These are phyloP conservation scores for Nerophis lumbriciformis DNA, from an alignment of 2,113 vertebrate species.

Conservation along the genomic window DNA sequence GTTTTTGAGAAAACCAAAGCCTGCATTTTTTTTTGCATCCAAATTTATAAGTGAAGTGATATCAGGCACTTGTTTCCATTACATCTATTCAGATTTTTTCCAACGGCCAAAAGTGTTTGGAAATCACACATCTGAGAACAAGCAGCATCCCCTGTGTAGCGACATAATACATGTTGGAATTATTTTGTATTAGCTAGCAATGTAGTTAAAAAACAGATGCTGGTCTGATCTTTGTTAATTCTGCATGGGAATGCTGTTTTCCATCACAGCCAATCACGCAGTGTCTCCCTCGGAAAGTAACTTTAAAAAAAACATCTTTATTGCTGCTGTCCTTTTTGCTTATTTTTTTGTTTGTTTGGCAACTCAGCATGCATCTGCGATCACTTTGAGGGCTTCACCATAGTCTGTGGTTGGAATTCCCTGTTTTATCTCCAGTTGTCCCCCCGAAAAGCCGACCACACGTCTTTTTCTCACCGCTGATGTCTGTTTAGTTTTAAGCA, in stretches of 20 bases:
- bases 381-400: constrained; percentile 47
- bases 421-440: constrained; percentile 34
- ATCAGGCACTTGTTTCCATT: background rate
- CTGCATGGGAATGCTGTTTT: background rate
- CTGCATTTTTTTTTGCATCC: too few species aligned
- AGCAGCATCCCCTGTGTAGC: background rate
- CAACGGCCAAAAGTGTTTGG: background rate
- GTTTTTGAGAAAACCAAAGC: too few species aligned
- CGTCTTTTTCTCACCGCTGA: background rate
- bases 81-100: background rate
- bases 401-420: constrained; percentile 33
- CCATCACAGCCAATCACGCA: background rate
- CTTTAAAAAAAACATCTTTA: background rate
- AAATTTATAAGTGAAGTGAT: too few species aligned
- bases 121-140: background rate
- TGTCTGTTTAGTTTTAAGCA: background rate
- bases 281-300: constrained; percentile 6
- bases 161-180: background rate
- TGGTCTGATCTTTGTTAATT: too few species aligned
- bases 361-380: constrained; percentile 44
- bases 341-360: constrained; percentile 25
- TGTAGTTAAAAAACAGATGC: constrained; percentile 1
- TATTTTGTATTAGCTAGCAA: background rate
- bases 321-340: constrained; percentile 29
- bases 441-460: constrained; percentile 6